Base-by-base conservation (phyloP, 2,797 vertebrate species). In the Clarias fuscus region DNA sequence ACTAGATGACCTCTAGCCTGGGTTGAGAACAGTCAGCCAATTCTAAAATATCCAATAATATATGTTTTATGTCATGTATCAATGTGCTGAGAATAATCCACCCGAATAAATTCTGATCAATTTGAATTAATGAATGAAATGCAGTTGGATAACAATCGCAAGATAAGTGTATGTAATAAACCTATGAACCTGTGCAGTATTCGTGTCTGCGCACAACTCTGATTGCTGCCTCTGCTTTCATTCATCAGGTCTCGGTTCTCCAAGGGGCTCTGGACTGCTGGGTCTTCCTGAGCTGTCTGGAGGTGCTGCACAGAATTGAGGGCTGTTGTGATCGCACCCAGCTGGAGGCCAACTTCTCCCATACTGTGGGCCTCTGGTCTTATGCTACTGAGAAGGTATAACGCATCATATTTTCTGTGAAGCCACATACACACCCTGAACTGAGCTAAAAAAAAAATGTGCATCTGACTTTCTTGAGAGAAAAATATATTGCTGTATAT, bases 261-360 rank as follows among this genome's bases (percentile, higher is more conserved):
- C 96, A 96, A 0, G 98, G 98, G 8, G 97, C 98, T 1, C 94
- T 99, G 90, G 98, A 99, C 93, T 99, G 98, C 90, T 99, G 98
- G 98, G 98, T 99, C 78, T 99, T 99, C 86, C 95, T 99, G 91
- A 99, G 98, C 92, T 99, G 98, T 87, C 91, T 99, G 94, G 98
- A 99, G 93, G 98, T 99, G 90, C 93, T 99, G 87, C 98, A 99
- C 93, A 95, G 98, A 91, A 98, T 99, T 70, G 98, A 99, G 91
- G 97, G 97, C 85, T 99, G 98, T 89, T 99, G 97, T 73, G 98
- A 99, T 81, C 96, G 94, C 71, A 94, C 94, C 5, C 97, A 99
- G 88, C 93, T 98, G 37, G 98, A 97, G n/a, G 96, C 97, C 6
- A 99, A 98, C 92, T 93, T 96, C 89, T 97, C 97, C 24, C 97